Evolutionary conservation across 23 tunicate species (phyloP).

Genomic region (Phallusia fumigata): DNA sequence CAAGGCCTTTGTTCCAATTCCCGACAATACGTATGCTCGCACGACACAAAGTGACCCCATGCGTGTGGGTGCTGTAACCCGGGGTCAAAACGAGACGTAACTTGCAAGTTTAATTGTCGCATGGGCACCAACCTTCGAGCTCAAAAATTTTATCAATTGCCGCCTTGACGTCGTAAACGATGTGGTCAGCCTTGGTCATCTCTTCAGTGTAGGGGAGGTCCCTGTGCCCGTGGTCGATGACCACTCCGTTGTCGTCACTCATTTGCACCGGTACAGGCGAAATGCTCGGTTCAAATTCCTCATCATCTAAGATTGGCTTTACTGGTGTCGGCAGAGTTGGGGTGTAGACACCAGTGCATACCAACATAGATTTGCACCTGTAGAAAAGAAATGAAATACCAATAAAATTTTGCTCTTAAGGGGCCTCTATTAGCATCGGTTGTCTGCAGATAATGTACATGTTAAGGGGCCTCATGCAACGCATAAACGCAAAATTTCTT

Average conservation of each 20-base stretch:
- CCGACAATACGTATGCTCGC: no score
- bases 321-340: constrained; percentile 11
- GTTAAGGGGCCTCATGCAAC: no score
- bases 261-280: constrained; percentile 25
- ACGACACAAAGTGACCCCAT: not conserved
- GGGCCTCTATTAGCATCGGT: no score
- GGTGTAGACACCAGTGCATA: constrained; percentile 85
- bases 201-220: constrained; percentile 87
- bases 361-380: constrained; percentile 80
- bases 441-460: no score
- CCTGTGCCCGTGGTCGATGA: constrained; percentile 92
- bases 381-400: not conserved
- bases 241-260: constrained; percentile 18
- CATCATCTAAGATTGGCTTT: not conserved
- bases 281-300: constrained; percentile 29
- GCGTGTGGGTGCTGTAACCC: not conserved
- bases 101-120: not conserved
- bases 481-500: no score
- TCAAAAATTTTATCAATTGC: constrained; percentile 90
- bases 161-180: constrained; percentile 64
- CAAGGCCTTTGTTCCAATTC: not conserved
- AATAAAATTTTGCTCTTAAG: not conserved
- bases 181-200: constrained; percentile 74
- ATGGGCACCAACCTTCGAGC: constrained; percentile 35
- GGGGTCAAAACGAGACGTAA: constrained; percentile 34